A percentile compares a stretch with the other conserved stretches of the same genome.
These are phyloP conservation scores for Amphipyra berbera DNA, from an alignment of 2,888 invertebrate species.

Conservation along the genomic window DNA sequence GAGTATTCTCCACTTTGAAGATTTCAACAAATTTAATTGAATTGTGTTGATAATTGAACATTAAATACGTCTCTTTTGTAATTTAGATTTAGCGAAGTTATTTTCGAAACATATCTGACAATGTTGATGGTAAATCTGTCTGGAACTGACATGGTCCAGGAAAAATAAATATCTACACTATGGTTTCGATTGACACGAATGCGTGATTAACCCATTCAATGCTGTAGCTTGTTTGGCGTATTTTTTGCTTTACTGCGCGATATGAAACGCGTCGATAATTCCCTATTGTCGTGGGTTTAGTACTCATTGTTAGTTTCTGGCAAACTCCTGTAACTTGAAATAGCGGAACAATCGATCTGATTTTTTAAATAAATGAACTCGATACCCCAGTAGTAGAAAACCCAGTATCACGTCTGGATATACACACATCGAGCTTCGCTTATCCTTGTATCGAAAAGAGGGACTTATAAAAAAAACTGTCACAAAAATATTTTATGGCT, in stretches of 20 bases:
- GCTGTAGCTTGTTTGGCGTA: slow-evolving; percentile 29
- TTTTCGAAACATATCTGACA: too few relatives aligned
- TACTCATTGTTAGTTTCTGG: slow-evolving; percentile 15
- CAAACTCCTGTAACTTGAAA: too few relatives aligned
- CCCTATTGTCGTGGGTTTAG: slow-evolving; percentile 20
- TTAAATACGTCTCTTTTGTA: slow-evolving; percentile 12
- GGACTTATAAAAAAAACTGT: slow-evolving; percentile 24
- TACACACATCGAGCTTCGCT: too few relatives aligned
- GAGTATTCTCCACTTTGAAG: slow-evolving; percentile 41
- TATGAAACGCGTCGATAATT: slow-evolving; percentile 19
- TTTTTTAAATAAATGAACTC: too few relatives aligned
- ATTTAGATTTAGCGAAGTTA: slow-evolving; percentile 2
- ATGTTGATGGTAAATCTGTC: background rate
- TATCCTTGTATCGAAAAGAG: background rate
- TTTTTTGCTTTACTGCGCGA: slow-evolving; percentile 28
- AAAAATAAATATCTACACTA: slow-evolving; percentile 24
- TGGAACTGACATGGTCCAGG: background rate
- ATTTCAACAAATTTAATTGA: slow-evolving; percentile 41
- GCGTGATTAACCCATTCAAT: slow-evolving; percentile 45
- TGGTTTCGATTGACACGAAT: slow-evolving; percentile 41
- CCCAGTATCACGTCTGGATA: too few relatives aligned
- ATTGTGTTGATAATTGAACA: slow-evolving; percentile 39
- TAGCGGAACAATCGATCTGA: too few relatives aligned
- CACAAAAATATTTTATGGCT: slow-evolving; percentile 42
- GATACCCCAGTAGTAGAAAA: too few relatives aligned